These are phyloP conservation scores for Rutilus rutilus DNA, from an alignment of 2,113 vertebrate species.

Conservation along the genomic window DNA sequence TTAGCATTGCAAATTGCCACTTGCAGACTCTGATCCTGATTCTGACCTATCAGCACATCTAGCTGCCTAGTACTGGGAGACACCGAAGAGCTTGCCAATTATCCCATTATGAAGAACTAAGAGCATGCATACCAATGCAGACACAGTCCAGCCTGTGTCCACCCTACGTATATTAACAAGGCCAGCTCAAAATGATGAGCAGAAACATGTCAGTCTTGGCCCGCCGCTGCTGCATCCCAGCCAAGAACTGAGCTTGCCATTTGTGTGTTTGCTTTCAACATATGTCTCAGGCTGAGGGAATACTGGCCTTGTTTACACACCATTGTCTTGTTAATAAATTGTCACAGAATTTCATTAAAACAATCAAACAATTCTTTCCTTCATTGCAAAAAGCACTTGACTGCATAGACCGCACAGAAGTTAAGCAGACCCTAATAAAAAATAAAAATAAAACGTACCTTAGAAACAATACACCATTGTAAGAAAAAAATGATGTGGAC, in stretches of 20 bases:
- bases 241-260: slow-evolving; percentile 27
- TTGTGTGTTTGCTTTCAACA: slow-evolving; percentile 67
- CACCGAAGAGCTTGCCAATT: slow-evolving; percentile 72
- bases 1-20: slow-evolving; percentile 77
- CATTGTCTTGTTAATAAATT: slow-evolving; percentile 76
- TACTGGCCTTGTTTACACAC: slow-evolving; percentile 75
- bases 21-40: slow-evolving; percentile 73
- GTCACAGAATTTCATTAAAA: slow-evolving; percentile 61
- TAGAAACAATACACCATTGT: neutral
- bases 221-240: neutral
- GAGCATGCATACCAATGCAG: slow-evolving; percentile 68
- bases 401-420: neutral
- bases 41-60: slow-evolving; percentile 75
- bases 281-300: slow-evolving; percentile 73
- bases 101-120: slow-evolving; percentile 71
- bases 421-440: neutral
- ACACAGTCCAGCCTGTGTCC: slow-evolving; percentile 36
- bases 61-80: slow-evolving; percentile 62
- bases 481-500: no score
- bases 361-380: slow-evolving; percentile 60
- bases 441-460: neutral
- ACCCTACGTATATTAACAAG: slow-evolving; percentile 46
- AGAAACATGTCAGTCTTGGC: slow-evolving; percentile 42
- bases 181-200: slow-evolving; percentile 6
- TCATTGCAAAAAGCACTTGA: neutral